phyloP scores from a whole-genome alignment of 2,888 invertebrate species.

The Oligia latruncula region DNA sequence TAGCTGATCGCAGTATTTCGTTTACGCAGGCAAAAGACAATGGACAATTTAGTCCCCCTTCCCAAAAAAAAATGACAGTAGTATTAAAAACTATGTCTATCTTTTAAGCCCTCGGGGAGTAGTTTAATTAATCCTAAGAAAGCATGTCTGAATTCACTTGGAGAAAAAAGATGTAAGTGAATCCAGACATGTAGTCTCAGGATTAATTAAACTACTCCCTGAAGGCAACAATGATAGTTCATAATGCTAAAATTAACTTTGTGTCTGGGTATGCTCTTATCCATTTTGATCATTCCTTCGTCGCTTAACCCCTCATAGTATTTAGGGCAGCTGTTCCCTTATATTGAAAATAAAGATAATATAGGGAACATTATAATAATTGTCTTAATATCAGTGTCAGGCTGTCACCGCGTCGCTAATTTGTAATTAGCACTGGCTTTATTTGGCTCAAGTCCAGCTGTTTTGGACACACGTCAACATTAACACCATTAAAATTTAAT shows the following conservation, averaged over 20 bases:
- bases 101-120: no score
- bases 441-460: conserved; percentile 62
- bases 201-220: no score
- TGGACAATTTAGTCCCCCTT: no score
- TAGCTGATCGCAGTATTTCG: background rate
- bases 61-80: no score
- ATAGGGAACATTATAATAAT: conserved; percentile 42
- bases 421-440: conserved; percentile 51
- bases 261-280: no score
- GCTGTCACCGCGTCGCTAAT: conserved; percentile 61
- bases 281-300: background rate
- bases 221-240: no score
- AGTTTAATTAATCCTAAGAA: no score
- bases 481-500: conserved; percentile 52
- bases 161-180: no score
- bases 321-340: background rate
- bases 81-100: no score
- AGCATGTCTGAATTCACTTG: no score
- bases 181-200: no score
- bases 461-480: conserved; percentile 50
- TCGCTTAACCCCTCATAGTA: background rate
- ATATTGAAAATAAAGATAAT: conserved; percentile 11
- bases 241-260: no score
- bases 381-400: conserved; percentile 53
- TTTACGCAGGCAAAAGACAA: background rate